Base-by-base conservation (phyloP, 1,140 invertebrate species). In the Thaumetopoea pityocampa region DNA sequence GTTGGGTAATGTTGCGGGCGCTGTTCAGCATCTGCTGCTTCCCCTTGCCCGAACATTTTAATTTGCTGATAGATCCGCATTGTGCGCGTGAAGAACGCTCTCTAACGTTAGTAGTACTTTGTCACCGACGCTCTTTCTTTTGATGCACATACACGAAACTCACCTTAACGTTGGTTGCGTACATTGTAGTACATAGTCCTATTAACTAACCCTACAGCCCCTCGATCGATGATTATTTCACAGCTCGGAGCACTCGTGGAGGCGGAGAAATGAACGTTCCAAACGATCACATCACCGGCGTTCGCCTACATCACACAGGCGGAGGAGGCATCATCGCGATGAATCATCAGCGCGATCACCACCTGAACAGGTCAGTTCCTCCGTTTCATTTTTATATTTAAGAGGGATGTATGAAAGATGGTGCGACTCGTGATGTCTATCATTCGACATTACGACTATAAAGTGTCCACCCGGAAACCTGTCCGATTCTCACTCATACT, bases 191-290 rank as follows among this genome's bases (percentile, higher is more conserved):
- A 43, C 46, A 56, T 46, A 54, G 33, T 55, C 64, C 53, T 60
- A 53, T 44, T 64, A 61, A 76, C 76, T 78, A 80, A 80, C 78
- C 73, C 74, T 81, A 78, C 41, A 81, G 67, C 66, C 67, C 66
- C 36, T 53, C 56, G 77, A 78, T 76, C 71, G 71, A 66, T 78
- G 67, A 84, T 84, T n/a, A n/a, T n/a, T 81, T 73, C 77, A 72
- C 80, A 89, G 88, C 81, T 88, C 88, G 71, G 88, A 89, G 78
- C 87, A 88, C 66, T 87, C 85, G 66, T 88, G 87, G 80, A 85
- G 87, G 58, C 86, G 88, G 47, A 85, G 87, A 58, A 87, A 87
- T 81, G 87, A 89, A 71, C 86, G 88, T 46, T 88, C 87, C 45
- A 89, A 89, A 81, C 80, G 88, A 54, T 89, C 88, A 51, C 88